These are phyloP conservation scores for Poeciliopsis paucimaculata DNA, from an alignment of 2,797 vertebrate genomes.

Conservation along the genomic window DNA sequence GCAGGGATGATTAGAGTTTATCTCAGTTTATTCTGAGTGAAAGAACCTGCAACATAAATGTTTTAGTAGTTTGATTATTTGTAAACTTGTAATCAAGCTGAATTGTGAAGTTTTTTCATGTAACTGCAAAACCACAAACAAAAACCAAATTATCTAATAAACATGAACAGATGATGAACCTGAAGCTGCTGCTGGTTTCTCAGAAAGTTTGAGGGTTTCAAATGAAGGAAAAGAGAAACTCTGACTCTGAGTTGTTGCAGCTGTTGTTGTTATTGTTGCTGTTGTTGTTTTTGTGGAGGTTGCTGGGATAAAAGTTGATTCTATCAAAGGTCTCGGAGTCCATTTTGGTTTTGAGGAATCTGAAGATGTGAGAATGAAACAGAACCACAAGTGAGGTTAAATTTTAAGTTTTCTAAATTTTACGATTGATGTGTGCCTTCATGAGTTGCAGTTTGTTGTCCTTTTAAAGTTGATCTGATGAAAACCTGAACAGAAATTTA, in stretches of 20 bases:
- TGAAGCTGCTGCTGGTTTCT: too few species aligned
- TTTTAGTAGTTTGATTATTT: neutral
- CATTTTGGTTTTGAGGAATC: neutral
- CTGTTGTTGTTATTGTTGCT: neutral
- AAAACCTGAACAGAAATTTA: fast-evolving
- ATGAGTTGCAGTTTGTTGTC: neutral
- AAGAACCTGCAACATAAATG: neutral
- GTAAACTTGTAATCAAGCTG: neutral
- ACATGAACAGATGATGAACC: neutral
- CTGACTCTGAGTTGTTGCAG: neutral
- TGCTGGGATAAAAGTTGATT: neutral
- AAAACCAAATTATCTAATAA: neutral
- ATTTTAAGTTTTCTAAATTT: too few species aligned
- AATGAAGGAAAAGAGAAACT: neutral
- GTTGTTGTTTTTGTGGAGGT: neutral
- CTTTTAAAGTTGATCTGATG: neutral
- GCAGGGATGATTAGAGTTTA: neutral
- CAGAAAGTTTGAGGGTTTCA: too few species aligned
- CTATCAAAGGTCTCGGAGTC: neutral
- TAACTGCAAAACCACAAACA: neutral
- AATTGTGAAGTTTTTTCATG: neutral
- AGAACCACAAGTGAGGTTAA: neutral
- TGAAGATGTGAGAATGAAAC: neutral
- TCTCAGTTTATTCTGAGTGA: neutral
- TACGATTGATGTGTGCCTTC: neutral